phyloP scores from a whole-genome alignment of 2,888 invertebrate species.

The Laspeyria flexula region DNA sequence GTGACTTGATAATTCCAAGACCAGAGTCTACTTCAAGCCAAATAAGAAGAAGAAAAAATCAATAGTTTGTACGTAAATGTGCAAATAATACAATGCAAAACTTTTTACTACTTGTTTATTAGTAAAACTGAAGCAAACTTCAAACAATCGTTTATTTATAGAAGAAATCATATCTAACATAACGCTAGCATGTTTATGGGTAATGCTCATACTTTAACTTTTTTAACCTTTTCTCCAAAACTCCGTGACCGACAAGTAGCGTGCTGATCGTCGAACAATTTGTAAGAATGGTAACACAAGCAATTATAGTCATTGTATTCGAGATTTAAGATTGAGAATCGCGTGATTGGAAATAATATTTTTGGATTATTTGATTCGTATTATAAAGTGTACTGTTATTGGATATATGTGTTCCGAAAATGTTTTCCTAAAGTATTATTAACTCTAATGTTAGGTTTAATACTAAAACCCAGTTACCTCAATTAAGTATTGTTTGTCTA shows the following conservation, averaged over 20 bases:
- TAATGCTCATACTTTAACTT: conserved; percentile 40
- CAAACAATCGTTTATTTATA: neutral
- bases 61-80: too few species aligned
- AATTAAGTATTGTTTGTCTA: too few species aligned
- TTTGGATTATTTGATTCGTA: neutral
- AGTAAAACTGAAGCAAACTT: neutral
- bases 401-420: conserved; percentile 2
- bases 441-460: neutral
- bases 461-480: neutral
- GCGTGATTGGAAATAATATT: conserved; percentile 21
- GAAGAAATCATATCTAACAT: conserved; percentile 30
- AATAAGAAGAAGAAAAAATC: too few species aligned
- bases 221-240: conserved; percentile 32
- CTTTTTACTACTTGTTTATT: too few species aligned
- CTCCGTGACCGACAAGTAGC: conserved; percentile 36
- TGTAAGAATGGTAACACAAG: conserved; percentile 32
- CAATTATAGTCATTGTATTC: conserved; percentile 37
- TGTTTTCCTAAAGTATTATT: neutral
- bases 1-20: too few species aligned
- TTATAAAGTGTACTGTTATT: conserved; percentile 7
- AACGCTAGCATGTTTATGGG: conserved; percentile 39
- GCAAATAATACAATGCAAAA: too few species aligned
- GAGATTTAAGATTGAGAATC: conserved; percentile 31
- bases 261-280: conserved; percentile 29
- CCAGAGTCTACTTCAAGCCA: too few species aligned